Base-by-base conservation (phyloP, 30 jellyfish, hydroid and myxozoan species). In the Turritopsis dohrnii region DNA sequence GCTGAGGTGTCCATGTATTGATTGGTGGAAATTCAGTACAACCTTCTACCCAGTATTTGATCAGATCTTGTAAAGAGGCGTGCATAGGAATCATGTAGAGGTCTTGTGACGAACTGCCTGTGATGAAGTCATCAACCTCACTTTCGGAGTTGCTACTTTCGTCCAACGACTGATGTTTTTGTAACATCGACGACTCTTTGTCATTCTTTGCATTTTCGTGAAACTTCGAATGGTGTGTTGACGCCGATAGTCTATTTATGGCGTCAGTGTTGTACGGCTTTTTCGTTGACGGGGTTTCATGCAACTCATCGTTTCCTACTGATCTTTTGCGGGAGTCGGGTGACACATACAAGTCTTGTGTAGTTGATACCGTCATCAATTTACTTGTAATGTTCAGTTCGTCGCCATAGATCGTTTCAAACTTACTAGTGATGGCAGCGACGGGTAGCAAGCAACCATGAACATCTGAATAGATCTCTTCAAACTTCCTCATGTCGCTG, bases 391-490 rank as follows among this genome's bases (percentile, higher is more conserved):
- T 80, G 0, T 80, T 80, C 52, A 80, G 65, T 52, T 80, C 87
- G 65, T 80, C 87, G 1, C 87, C 87, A 29, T 80, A 80, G 5
- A 30, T 52, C 72, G 96, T 89, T 65, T 93, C 98, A 54, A 88
- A 84, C 41, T 85, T 88, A 81, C 81, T 77, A 28, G 92, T 93
- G 30, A 93, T 93, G 24, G 96, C 94, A 1, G 98, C 98, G 52
- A 93, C 89, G 16, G 98, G 98, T 74, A 93, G 66, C 71, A 93
- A 28, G n/a, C 65, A 83, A 1, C 98, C 98, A 41, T 84, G 83
- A 18, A 80, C 90, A 75, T 82, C 86, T 21, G 95, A 23, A 72
- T 88, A 93, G 18, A 83, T 86, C 72, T 71, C 66, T 65, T 93
- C 96, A 72, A 93, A 93, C 71, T 65, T 79, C 28, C 72, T 72